A percentile compares a stretch with the other conserved stretches of the same genome.
These are phyloP conservation scores for Siniperca undulata DNA, from an alignment of 2,797 vertebrate species.

Conservation along the genomic window DNA sequence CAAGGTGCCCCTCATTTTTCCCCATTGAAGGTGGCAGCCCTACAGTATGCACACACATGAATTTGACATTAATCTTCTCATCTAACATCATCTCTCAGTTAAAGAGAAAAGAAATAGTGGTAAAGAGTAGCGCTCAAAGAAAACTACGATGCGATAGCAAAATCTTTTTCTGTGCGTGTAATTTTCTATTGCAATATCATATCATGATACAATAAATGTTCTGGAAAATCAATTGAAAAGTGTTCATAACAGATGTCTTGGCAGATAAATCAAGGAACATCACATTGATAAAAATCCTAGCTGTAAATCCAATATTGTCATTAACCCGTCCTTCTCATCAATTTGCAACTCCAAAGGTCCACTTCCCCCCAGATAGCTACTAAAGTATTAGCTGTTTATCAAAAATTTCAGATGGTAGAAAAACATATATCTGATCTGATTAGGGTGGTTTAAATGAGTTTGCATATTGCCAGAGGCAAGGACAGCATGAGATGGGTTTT, in stretches of 20 bases:
- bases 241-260: background rate
- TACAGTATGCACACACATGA: no score
- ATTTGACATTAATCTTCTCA: no score
- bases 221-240: background rate
- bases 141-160: background rate
- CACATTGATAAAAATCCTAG: no score
- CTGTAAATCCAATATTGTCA: background rate
- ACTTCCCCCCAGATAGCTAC: no score
- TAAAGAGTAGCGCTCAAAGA: background rate
- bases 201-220: no score
- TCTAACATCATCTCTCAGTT: no score
- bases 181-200: no score
- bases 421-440: background rate
- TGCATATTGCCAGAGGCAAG: constrained; percentile 45
- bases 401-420: background rate
- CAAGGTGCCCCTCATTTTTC: no score
- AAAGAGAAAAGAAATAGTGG: no score
- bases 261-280: background rate
- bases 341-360: no score
- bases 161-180: background rate
- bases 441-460: constrained; percentile 26
- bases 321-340: background rate
- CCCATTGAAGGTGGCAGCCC: no score
- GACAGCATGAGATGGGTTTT: constrained; percentile 11
- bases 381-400: background rate